Evolutionary conservation across 2,888 invertebrate species (phyloP), one percentile per base, ranked within the genome.

Genomic region (Linnaemya tessellans): DNA sequence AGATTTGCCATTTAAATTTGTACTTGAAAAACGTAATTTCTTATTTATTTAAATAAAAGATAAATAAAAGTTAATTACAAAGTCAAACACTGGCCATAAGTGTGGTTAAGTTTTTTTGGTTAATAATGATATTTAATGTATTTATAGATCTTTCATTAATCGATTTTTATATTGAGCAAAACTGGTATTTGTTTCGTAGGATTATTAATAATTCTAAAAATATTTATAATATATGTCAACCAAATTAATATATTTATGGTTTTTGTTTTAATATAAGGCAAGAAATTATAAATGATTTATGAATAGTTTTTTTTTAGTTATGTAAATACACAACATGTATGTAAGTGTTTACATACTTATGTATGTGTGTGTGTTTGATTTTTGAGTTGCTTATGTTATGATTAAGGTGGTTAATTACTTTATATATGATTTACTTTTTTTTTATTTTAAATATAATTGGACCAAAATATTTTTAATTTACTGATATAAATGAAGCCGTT

Each of bases 401-500:
- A 84, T 73, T 35, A 79, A 84, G 78, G 20, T 51, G 80, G 80
- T 83, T 80, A 77, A 67, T 80, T 68, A 41, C 62, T 38, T 83
- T 67, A 54, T 13, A 73, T 56, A 62, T 64, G 68, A 83, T 83
- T 80, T 68, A 64, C 22, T 78, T 64, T 70, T 22, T 62, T 84
- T 54, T 56, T 35, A 67, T 56, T 38, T 70, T 71, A 54, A 65
- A 46, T 68, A 67, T 78, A 75, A 60, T 85, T 85, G 85, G 85
- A 85, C 85, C 85, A 80, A 85, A 51, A 73, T 67, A 80, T 67
- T 80, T n/a, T 58, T 75, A 71, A 75, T 73, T 54, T 43, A 22
- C 54, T 25, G 58, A 67, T 30, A 67, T 64, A 83, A 87, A 80
- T 88, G 88, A 88, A 88, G 88, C 88, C 88, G 86, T 88, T 88